phyloP scores from a whole-genome alignment of 2,888 invertebrate species.

The Latrodectus elegans region DNA sequence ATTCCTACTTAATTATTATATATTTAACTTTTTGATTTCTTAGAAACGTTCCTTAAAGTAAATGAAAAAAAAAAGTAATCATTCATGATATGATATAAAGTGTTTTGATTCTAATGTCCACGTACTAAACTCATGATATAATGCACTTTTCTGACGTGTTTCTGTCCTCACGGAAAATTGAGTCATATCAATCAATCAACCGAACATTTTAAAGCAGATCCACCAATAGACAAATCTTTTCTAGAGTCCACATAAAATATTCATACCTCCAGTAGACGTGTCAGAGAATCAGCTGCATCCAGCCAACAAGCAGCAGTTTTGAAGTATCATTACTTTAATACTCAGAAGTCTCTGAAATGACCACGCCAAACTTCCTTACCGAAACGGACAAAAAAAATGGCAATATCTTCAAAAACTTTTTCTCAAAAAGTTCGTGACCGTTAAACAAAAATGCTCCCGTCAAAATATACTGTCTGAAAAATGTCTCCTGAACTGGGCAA shows the following conservation, averaged over 20 bases:
- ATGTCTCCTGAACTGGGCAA: conserved; percentile 21
- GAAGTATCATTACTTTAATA: background rate
- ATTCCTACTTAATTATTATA: too few species aligned
- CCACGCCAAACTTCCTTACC: background rate
- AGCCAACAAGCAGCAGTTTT: background rate
- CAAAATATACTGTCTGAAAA: conserved; percentile 49
- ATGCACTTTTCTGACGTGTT: too few species aligned
- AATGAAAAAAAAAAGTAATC: too few species aligned
- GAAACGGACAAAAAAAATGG: background rate
- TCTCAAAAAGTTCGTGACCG: conserved; percentile 38
- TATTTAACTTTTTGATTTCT: too few species aligned
- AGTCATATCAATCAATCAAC: too few species aligned
- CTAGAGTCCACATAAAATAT: background rate
- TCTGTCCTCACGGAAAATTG: too few species aligned
- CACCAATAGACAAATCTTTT: too few species aligned
- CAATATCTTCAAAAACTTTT: conserved; percentile 22
- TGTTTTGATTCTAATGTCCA: too few species aligned
- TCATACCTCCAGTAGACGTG: background rate
- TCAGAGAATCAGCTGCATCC: background rate
- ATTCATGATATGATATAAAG: too few species aligned
- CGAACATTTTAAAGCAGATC: too few species aligned
- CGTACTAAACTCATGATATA: too few species aligned
- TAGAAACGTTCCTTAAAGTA: too few species aligned
- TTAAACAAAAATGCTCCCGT: conserved; percentile 47
- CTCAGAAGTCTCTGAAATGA: background rate